Base-by-base conservation (phyloP, 2,888 invertebrate species). In the Ennomos quercinarius region DNA sequence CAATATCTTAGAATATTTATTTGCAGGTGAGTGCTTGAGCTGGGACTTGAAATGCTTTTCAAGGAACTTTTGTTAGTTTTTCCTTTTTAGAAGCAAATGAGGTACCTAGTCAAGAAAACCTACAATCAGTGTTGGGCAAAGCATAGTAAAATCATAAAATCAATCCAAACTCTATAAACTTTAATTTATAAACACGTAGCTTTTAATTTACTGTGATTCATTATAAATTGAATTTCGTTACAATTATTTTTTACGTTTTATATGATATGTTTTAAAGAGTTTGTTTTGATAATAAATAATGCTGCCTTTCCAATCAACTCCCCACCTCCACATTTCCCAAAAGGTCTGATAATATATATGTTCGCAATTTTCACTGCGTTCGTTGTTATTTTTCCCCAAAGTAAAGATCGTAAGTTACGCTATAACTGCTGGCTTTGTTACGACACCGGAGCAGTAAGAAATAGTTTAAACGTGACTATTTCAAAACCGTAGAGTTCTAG, bases 1-100 rank as follows among this genome's bases (percentile, higher is more conserved):
- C 13, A 50, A 60, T 55, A 66, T 64, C 56, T 62, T 51, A 52
- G 43, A 59, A 55, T 51, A 55, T 61, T 44, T 49, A 55, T 61
- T 56, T 17, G 41, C 43, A 54, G 54, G 54, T 59, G 51, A 57
- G 8, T 43, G 37, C 37, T 42, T 38, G 43, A 4, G 42, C 10
- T 17, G 43, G 27, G 11, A 51, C 38, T 51, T 34, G 35, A 34
- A 50, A 39, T 48, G 27, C 9, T 47, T 38, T 9, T 10, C 8
- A 10, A 9, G 6, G 27, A 27, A 27, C 27, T 27, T 27, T 27
- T 27, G 17, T 27, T 6, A 6, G 27, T 27, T 5, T 27, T 27
- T 6, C 5, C 6, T 27, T 27, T 27, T 27, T 27, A 27, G 27
- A 27, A 27, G 27, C 27, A 27, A 6, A 27, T 6, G 1, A 17